Evolutionary conservation across 2,113 vertebrate species (phyloP).

Genomic region (Argyrosomus japonicus): DNA sequence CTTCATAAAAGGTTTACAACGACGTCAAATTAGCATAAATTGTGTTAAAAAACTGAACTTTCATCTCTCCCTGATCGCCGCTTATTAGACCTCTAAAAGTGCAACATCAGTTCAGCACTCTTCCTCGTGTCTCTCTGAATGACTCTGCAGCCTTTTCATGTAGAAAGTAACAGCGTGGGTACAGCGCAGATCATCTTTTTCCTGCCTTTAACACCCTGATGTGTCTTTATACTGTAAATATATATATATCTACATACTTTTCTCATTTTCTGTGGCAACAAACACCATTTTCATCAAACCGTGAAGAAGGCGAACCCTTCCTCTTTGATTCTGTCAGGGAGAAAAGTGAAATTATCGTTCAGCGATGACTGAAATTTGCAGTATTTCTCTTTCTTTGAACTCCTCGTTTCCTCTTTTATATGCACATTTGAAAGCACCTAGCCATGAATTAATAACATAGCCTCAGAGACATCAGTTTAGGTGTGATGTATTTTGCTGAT

Average conservation of each 20-base stretch:
- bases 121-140: conserved; percentile 5
- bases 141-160: conserved; percentile 43
- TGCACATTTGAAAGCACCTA: conserved; percentile 30
- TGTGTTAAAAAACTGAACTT: conserved; percentile 41
- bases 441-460: conserved; percentile 51
- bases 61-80: conserved; percentile 41
- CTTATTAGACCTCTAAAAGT: conserved; percentile 36
- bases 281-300: not conserved
- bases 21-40: conserved; percentile 46
- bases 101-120: conserved; percentile 19
- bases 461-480: not conserved
- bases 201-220: not conserved
- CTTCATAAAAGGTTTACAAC: conserved; percentile 22
- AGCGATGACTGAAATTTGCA: conserved; percentile 4
- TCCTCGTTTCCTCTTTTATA: conserved; percentile 22
- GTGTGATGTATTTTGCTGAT: conserved; percentile 30
- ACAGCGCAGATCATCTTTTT: not conserved
- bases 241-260: not conserved
- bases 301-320: not conserved
- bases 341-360: not conserved
- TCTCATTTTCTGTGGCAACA: not conserved
- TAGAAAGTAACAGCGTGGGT: conserved; percentile 25
- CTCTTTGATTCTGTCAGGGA: not conserved
- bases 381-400: conserved; percentile 28
- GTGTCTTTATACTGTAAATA: not conserved